Evolutionary conservation across 2,797 vertebrate species (phyloP), one percentile per base, ranked within the genome.

Genomic region (Tamandua tetradactyla): DNA sequence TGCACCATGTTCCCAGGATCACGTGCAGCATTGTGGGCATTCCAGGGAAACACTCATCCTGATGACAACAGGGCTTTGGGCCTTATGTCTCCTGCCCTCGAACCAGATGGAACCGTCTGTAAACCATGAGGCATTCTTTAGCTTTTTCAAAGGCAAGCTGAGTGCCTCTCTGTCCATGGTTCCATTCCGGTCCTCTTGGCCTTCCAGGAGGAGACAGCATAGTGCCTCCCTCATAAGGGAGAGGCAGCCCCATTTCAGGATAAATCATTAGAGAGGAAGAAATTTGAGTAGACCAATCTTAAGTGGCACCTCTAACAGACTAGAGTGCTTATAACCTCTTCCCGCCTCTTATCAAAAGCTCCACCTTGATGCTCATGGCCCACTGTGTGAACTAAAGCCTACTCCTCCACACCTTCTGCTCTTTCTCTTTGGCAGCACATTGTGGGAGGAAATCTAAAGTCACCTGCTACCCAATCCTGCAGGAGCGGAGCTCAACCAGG

Each of bases 1-100:
- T 52, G 40, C 0, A 1, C 22, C 30, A 27, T 22, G 35, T 49
- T 47, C 66, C 79, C 0, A 49, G 55, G 35, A 14, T 30, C 27
- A 14, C 27, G 2, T 23, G 32, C 10, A 80, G 57, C 27, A 9
- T 1, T 0, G 32, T 1, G 5, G 59, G 17, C 49, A 3, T 25
- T 20, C 7, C n/a, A 0, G 7, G 37, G 66, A 64, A 64, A 37
- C 10, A 25, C 44, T 25, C 2, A 0, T 32, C 10, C 44, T 40
- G 2, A 61, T 37, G 80, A 35, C 42, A 9, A 2, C 17, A 20
- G 49, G 61, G 49, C 9, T 64, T 30, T 14, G 32, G 74, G 6
- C 20, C n/a, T 59, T n/a, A 3, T 15, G 10, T 78, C 52, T 62
- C 61, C 61, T 10, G 52, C 32, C 61, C 15, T n/a, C 10, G 32